These are phyloP conservation scores for Miichthys miiuy DNA, from an alignment of 2,797 vertebrate species.

Conservation along the genomic window DNA sequence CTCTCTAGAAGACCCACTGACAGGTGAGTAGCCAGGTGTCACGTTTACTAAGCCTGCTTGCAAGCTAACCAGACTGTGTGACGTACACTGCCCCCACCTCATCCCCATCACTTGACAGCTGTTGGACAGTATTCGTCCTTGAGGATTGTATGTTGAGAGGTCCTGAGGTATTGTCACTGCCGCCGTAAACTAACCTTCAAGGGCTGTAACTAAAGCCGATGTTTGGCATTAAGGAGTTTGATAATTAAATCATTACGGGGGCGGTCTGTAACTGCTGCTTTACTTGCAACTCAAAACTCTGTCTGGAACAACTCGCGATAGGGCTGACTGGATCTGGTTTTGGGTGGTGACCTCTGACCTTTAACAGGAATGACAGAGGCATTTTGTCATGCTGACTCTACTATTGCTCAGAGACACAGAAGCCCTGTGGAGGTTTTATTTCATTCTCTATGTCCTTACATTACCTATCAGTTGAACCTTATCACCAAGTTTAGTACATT, in stretches of 20 bases:
- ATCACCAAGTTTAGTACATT: not conserved
- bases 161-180: constrained; percentile 81
- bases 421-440: not conserved
- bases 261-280: constrained; percentile 82
- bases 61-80: constrained; percentile 52
- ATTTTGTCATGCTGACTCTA: constrained; percentile 35
- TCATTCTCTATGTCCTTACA: not conserved
- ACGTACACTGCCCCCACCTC: constrained; percentile 46
- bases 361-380: constrained; percentile 21
- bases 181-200: constrained; percentile 89
- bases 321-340: constrained; percentile 59
- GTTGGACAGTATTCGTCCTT: constrained; percentile 72
- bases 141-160: constrained; percentile 86
- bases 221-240: constrained; percentile 89
- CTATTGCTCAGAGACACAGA: constrained; percentile 13
- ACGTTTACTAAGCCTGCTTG: constrained; percentile 48
- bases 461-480: not conserved
- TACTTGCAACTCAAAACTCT: constrained; percentile 87
- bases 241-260: constrained; percentile 94
- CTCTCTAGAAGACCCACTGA: constrained; percentile 53
- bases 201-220: constrained; percentile 88
- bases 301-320: constrained; percentile 79
- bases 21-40: constrained; percentile 69
- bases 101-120: constrained; percentile 73
- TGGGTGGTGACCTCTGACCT: constrained; percentile 66